Base-by-base conservation (phyloP, 2,113 vertebrate genomes). In the Neolamprologus hecqui region DNA sequence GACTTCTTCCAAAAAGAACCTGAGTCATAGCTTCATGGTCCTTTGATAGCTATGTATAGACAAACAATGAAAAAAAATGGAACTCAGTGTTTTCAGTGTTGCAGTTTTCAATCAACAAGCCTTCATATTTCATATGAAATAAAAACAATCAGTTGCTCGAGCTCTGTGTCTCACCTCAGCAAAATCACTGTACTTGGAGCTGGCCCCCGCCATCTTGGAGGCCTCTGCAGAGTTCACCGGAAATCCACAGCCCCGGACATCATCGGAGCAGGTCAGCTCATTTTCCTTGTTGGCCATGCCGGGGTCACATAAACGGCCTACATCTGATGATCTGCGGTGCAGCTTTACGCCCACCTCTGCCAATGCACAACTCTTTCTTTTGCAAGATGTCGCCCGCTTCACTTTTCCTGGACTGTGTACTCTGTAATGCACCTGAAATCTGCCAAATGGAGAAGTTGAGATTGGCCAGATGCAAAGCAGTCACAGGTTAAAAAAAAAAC, bases 221-320 rank as follows among this genome's bases (percentile, higher is more conserved):
- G 96, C 95, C 84, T 98, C 97, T 93, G 95, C 93, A 77, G 97
- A 95, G 95, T 97, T 98, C 94, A 98, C 84, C 89, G 97, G 93
- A 79, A 96, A 96, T 33, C 96, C 96, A 84, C 96, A 96, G 91
- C 96, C 96, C 90, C 97, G 96, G 92, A 97, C 93, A 87, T 98
- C 97, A 82, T 97, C 97, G 82, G 97, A 96, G 94, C 97, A 98
- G 86, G 98, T 97, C 94, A 99, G 95, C 96, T 99, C 99, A 95
- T 99, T 99, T 96, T 99, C 99, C 93, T 99, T 99, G 97, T 99
- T 99, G 96, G 99, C 98, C 99, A 99, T 99, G 90, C 94, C 91
- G 84, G 81, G 90, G 96, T 98, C 96, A 97, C 97, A 94, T 95
- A 86, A 96, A 97, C 94, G 84, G 87, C 90, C 93, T 83, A 93